phyloP scores from a whole-genome alignment of 2,797 vertebrate species.

The Lacerta bilineata region DNA sequence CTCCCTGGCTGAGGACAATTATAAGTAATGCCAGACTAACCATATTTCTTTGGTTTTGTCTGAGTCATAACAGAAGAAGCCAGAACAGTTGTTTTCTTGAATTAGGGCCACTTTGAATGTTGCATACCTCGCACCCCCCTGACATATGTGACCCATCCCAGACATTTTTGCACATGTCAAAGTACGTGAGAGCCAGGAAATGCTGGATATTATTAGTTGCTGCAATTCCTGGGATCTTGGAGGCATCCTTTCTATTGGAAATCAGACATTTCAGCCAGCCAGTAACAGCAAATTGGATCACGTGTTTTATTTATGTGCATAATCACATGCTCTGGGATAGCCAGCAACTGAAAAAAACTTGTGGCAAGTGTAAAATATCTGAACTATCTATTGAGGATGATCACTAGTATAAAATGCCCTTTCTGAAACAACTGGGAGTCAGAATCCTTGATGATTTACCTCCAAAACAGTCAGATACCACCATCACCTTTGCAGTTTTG shows the following conservation, averaged over 20 bases:
- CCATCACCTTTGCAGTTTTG: no score
- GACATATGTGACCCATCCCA: neutral
- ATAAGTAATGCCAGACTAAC: conserved; percentile 3
- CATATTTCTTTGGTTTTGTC: conserved; percentile 6
- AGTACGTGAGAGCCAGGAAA: neutral
- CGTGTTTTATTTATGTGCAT: neutral
- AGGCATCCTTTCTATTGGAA: neutral
- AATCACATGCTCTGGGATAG: neutral
- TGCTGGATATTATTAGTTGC: neutral
- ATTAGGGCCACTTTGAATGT: neutral
- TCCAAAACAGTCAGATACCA: no score
- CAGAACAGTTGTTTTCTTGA: neutral
- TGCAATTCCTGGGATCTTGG: neutral
- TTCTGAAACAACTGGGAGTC: no score
- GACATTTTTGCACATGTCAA: neutral
- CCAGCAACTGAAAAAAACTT: neutral
- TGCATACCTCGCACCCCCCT: neutral
- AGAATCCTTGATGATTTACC: no score
- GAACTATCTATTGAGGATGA: neutral
- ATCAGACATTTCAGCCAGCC: neutral
- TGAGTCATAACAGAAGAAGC: neutral
- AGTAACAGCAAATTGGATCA: neutral
- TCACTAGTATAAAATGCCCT: neutral
- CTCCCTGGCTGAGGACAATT: conserved; percentile 8
- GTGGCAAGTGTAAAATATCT: neutral